Evolutionary conservation across 2,888 invertebrate species (phyloP).

Genomic region (Drosophila cognata): DNA sequence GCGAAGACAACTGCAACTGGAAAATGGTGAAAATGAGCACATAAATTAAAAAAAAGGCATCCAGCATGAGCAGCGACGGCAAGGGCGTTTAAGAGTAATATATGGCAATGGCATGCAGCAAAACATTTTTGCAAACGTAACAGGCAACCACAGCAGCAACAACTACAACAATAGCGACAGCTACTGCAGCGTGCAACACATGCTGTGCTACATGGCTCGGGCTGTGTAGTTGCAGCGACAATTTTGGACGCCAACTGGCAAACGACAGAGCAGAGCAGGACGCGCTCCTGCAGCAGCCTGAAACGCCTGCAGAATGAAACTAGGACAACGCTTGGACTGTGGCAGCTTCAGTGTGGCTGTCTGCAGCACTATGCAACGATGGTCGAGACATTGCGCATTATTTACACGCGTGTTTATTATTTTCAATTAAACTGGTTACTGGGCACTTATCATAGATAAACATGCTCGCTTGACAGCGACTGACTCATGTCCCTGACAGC

Average conservation of each 20-base stretch:
- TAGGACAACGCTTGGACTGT: constrained; percentile 39
- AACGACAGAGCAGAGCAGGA: constrained; percentile 34
- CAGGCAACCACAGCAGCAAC: constrained; percentile 50
- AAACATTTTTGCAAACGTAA: constrained; percentile 76
- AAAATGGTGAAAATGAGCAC: constrained; percentile 79
- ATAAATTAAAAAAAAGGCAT: constrained; percentile 66
- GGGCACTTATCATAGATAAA: constrained; percentile 68
- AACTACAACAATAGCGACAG: constrained; percentile 41
- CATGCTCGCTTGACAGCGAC: constrained; percentile 29
- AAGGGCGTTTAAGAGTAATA: constrained; percentile 78
- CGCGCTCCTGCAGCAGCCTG: constrained; percentile 28
- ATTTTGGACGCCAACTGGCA: constrained; percentile 38
- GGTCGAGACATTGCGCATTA: constrained; percentile 66
- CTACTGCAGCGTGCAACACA: constrained; percentile 77
- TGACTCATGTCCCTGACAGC: constrained; percentile 65
- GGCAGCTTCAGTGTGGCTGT: constrained; percentile 24
- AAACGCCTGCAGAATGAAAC: constrained; percentile 16
- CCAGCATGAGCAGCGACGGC: constrained; percentile 39
- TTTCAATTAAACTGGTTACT: constrained; percentile 72
- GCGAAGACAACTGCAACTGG: constrained; percentile 55
- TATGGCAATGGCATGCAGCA: constrained; percentile 77
- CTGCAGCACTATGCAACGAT: constrained; percentile 19
- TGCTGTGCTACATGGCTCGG: constrained; percentile 75
- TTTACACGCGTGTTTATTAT: constrained; percentile 79
- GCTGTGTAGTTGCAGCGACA: constrained; percentile 61